Percentiles rank a stretch among this genome's conserved stretches.
phyloP scores from a whole-genome alignment of 53 echinoderm and acorn worm species.

The Paelopatides confundens region DNA sequence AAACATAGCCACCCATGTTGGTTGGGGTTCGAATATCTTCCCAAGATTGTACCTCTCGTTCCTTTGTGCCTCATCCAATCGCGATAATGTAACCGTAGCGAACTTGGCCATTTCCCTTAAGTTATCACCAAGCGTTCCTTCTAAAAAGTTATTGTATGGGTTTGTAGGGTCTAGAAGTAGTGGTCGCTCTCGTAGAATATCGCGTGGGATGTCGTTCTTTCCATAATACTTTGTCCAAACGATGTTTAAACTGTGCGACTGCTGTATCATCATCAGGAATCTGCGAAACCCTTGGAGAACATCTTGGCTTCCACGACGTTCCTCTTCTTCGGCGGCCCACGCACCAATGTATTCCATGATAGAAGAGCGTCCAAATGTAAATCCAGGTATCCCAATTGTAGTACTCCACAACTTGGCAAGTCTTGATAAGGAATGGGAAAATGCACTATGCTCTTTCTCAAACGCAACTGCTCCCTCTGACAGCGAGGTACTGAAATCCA shows the following conservation, averaged over 20 bases:
- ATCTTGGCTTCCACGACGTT: not conserved
- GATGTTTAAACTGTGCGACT: not conserved
- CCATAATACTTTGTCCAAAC: not conserved
- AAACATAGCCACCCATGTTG: not conserved
- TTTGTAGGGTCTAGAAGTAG: too few species aligned
- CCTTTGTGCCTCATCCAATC: not conserved
- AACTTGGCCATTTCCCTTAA: not conserved
- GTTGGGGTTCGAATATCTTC: constrained; percentile 1
- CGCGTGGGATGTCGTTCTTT: not conserved
- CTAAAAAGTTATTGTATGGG: too few species aligned
- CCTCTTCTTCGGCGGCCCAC: constrained; percentile 17
- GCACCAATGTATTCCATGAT: constrained; percentile 33
- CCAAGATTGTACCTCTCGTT: not conserved
- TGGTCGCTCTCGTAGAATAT: not conserved
- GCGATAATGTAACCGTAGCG: too few species aligned
- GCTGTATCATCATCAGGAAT: too few species aligned
- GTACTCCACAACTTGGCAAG: constrained; percentile 28
- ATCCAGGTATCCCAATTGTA: not conserved
- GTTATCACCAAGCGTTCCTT: not conserved
- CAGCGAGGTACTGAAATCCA: constrained; percentile 6
- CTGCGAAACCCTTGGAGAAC: not conserved
- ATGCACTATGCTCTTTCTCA: constrained; percentile 21
- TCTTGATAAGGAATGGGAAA: not conserved
- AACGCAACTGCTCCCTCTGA: constrained; percentile 21
- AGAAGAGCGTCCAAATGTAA: constrained; percentile 1